Evolutionary conservation across 2,797 vertebrate species (phyloP).

Genomic region (Tokudaia muenninki): DNA sequence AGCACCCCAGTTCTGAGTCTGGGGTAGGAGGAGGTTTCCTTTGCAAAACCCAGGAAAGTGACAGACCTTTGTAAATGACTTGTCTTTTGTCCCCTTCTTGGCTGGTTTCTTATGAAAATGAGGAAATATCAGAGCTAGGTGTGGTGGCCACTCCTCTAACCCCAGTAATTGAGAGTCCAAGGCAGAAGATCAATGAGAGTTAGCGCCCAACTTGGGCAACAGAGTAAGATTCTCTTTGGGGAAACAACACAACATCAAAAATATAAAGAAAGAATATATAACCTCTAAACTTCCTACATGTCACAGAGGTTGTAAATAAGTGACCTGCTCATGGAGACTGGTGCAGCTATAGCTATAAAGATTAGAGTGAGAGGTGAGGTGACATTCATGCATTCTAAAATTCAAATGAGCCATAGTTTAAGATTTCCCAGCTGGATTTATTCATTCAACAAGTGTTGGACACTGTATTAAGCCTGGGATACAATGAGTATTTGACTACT

Average conservation of each 20-base stretch:
- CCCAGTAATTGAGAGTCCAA: background rate
- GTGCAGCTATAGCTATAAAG: no score
- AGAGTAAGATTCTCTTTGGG: background rate
- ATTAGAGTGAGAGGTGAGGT: background rate
- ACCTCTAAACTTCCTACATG: background rate
- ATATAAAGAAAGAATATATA: background rate
- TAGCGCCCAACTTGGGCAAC: background rate
- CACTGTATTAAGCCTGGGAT: background rate
- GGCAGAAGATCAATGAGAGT: background rate
- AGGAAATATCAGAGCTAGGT: background rate
- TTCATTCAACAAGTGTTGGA: background rate
- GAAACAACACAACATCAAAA: background rate
- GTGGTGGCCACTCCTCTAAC: background rate
- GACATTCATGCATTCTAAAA: accelerated
- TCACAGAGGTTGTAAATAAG: background rate
- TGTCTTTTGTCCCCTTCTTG: background rate
- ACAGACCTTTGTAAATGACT: background rate
- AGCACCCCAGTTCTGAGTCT: background rate
- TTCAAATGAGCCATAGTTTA: background rate
- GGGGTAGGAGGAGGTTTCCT: background rate
- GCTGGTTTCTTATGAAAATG: background rate
- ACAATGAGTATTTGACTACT: background rate
- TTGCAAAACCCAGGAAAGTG: background rate
- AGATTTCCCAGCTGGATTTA: background rate
- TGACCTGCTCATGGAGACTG: background rate